Conservation (phyloP, 1,140 invertebrate genomes). For the honey bee (Apis mellifera) region Amel_HAv3.1 CM009934.2:2479001-2479500, state of each 20-base stretch:
- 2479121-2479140: background rate
- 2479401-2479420: conserved; percentile 55
- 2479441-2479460: background rate
- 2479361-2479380: conserved; percentile 58
- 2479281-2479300: conserved; percentile 70
- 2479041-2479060: too few species aligned
- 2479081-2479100: too few species aligned
- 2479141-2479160: background rate
- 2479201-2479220: background rate
- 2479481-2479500: background rate
- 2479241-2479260: conserved; percentile 56
- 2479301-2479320: conserved; percentile 64
- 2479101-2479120: background rate
- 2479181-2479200: background rate
- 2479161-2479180: background rate
- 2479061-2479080: too few species aligned
- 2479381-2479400: conserved; percentile 55
- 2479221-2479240: conserved; percentile 50
- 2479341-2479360: conserved; percentile 60
- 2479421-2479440: background rate
- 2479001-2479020: too few species aligned
- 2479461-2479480: background rate
- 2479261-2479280: conserved; percentile 65
- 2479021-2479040: too few species aligned
- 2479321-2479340: conserved; percentile 66